Evolutionary conservation across 2,888 invertebrate genomes (phyloP), one percentile per base, ranked within the genome.

Genomic region (Craniophora ligustri): DNA sequence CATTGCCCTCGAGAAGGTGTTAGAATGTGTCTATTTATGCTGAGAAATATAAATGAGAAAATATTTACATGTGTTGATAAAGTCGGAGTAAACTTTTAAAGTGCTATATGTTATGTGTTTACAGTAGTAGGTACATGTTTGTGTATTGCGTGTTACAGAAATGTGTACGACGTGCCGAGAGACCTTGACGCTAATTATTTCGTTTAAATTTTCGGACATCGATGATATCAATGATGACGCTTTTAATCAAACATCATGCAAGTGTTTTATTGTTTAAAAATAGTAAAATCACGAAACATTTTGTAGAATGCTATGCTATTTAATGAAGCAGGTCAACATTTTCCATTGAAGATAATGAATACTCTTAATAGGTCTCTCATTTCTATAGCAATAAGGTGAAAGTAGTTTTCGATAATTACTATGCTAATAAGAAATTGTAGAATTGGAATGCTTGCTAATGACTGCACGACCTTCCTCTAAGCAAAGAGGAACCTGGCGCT

Each of bases 21-120:
- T 70, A 62, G 59, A 40, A 49, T 4, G 11, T 70, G 58, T 61
- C 68, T 54, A 68, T 46, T 42, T 59, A 41, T 44, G 62, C 68
- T 60, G 58, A 65, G 57, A 55, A 58, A 60, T 60, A 56, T 62
- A 38, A 53, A 46, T 63, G 41, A 41, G 58, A 63, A 58, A 62
- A 62, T 76, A 56, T 77, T 73, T 73, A 72, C 66, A 57, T 46
- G 53, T 41, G 35, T 23, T 36, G 72, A 78, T 75, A 76, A 70
- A 39, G 40, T 40, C 15, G 34, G 18, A 38, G 51, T 67, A 67
- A 55, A 57, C 55, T 53, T 41, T 69, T 48, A 40, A 23, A 19
- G 14, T 21, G 10, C 11, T 34, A 14, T 41, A 7, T 15, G 30
- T 4, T 6, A 5, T 14, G 23, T 51, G 44, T 28, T 13, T 40